A percentile compares a stretch with the other conserved stretches of the same genome.
Conservation (phyloP, 2,113 vertebrate species). For the Saccopteryx leptura region DNA sequence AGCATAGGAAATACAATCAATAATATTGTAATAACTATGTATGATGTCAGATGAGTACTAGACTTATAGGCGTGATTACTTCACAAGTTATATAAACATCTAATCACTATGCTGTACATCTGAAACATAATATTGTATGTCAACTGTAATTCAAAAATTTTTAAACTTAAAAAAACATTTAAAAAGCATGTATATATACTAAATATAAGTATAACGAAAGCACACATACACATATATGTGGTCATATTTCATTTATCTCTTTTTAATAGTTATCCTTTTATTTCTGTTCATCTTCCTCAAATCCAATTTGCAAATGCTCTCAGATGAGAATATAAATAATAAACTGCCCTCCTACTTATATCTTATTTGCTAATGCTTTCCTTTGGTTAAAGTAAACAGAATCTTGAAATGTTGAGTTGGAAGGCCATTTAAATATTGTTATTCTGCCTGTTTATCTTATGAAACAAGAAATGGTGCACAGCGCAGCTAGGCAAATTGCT, state of each 20-base stretch:
- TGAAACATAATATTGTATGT: neutral
- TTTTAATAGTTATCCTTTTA: neutral
- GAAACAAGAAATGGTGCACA: neutral
- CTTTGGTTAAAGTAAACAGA: neutral
- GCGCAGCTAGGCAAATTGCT: neutral
- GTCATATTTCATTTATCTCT: neutral
- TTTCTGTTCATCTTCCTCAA: slow-evolving; percentile 22
- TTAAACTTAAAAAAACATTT: no score
- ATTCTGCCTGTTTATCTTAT: neutral
- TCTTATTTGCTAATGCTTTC: neutral
- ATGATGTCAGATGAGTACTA: neutral
- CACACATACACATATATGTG: neutral
- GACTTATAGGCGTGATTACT: neutral
- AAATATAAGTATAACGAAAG: neutral
- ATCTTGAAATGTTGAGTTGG: neutral
- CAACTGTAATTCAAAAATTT: neutral
- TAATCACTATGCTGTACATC: neutral
- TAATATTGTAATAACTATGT: neutral
- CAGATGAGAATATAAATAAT: neutral
- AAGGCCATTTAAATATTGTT: neutral
- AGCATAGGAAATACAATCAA: neutral
- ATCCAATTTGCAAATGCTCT: neutral
- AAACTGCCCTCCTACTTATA: neutral
- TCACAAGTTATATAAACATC: neutral
- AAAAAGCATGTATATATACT: neutral